These are phyloP conservation scores for Noctilio leporinus DNA, from an alignment of 2,113 vertebrate species.

Conservation along the genomic window DNA sequence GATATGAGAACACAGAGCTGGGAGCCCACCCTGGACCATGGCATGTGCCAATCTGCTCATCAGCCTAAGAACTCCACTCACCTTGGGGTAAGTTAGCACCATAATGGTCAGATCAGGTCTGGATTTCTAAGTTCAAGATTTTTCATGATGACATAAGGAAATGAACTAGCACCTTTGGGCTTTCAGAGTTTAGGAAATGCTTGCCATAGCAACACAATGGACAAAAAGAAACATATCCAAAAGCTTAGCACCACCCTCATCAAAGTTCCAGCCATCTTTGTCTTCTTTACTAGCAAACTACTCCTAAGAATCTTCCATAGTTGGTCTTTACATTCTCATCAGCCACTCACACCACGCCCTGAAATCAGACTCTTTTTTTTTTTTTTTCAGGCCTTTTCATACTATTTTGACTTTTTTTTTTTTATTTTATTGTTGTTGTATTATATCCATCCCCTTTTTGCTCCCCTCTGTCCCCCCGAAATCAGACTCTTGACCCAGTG, in stretches of 20 bases:
- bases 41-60: not conserved
- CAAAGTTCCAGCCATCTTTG: not conserved
- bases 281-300: not conserved
- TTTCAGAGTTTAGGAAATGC: not conserved
- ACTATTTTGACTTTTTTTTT: too few relatives aligned
- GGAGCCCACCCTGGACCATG: not conserved
- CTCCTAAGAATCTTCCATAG: not conserved
- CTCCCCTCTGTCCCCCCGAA: too few relatives aligned
- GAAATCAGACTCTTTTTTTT: not conserved
- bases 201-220: not conserved
- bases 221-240: not conserved
- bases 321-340: not conserved
- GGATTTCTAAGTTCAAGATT: not conserved
- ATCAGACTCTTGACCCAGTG: not conserved
- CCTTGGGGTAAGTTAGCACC: not conserved
- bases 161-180: not conserved
- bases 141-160: not conserved
- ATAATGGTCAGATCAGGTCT: accelerated
- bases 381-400: too few relatives aligned
- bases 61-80: not conserved
- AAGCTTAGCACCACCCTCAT: not conserved
- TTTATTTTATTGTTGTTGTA: too few relatives aligned
- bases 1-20: accelerated
- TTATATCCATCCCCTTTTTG: too few relatives aligned
- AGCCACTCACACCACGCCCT: too few relatives aligned